phyloP scores from a whole-genome alignment of 2,888 invertebrate species.

The Graphium colonna region DNA sequence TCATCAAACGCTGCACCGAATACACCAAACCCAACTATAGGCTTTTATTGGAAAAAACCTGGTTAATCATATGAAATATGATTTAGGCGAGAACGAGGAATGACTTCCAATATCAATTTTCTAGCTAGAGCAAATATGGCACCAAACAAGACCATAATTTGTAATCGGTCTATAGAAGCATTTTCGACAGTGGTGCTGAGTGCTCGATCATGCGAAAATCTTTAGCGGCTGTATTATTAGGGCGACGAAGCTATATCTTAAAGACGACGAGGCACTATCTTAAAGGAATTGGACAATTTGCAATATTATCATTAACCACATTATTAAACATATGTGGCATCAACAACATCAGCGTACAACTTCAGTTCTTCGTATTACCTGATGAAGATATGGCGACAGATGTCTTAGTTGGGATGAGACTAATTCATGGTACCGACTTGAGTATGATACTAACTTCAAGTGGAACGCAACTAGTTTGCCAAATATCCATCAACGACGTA shows the following conservation, averaged over 20 bases:
- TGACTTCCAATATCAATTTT: conserved; percentile 32
- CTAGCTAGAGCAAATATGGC: conserved; percentile 24
- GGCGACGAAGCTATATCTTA: not conserved
- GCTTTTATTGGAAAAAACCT: conserved; percentile 25
- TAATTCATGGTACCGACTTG: not conserved
- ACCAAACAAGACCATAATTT: conserved; percentile 24
- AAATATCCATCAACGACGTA: not conserved
- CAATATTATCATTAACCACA: not conserved
- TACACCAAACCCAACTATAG: too few species aligned
- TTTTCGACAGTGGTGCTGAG: conserved; percentile 39
- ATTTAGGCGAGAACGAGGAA: conserved; percentile 28
- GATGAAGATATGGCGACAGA: not conserved
- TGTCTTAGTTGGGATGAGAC: not conserved
- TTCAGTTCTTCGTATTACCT: not conserved
- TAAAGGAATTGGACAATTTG: not conserved
- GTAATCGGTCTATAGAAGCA: too few species aligned
- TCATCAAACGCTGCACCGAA: too few species aligned
- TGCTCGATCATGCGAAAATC: conserved; percentile 35
- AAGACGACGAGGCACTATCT: not conserved
- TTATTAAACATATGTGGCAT: not conserved
- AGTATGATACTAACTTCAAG: not conserved
- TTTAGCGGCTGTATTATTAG: conserved; percentile 21
- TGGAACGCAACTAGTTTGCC: not conserved
- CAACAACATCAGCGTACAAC: not conserved
- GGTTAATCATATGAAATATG: conserved; percentile 34